Percentiles rank a stretch among this genome's conserved stretches.
Conservation (phyloP, 2,113 vertebrate genomes). For the Tursiops truncatus region DNA sequence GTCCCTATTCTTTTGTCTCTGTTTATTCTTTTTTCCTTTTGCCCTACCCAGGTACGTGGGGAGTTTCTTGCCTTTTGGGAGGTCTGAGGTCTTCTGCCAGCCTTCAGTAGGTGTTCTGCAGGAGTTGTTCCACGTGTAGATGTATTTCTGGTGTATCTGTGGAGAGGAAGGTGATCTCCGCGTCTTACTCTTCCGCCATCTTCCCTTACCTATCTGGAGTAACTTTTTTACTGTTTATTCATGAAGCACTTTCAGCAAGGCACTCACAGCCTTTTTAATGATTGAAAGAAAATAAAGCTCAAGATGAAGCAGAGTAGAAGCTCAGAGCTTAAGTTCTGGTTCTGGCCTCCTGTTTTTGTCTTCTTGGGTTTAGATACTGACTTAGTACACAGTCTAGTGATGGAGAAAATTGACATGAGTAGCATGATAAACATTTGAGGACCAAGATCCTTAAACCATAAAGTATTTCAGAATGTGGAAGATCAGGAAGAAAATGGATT, state of each 20-base stretch:
- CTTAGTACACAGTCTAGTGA: background rate
- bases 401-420: background rate
- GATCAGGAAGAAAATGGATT: background rate
- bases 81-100: too few relatives aligned
- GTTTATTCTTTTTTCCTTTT: too few relatives aligned
- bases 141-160: too few relatives aligned
- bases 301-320: background rate
- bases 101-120: too few relatives aligned
- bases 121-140: too few relatives aligned
- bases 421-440: background rate
- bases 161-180: too few relatives aligned
- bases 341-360: background rate
- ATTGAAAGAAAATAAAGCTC: slow-evolving; percentile 10
- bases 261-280: background rate
- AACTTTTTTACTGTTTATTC: slow-evolving; percentile 41
- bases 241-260: slow-evolving; percentile 20
- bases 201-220: too few relatives aligned
- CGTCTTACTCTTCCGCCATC: too few relatives aligned
- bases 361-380: background rate
- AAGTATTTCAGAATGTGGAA: background rate
- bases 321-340: background rate
- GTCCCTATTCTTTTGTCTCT: too few relatives aligned
- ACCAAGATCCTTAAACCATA: background rate
- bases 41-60: too few relatives aligned
- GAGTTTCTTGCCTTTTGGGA: too few relatives aligned